These are phyloP conservation scores for Amblyraja radiata DNA, from an alignment of 2,797 vertebrate species.

Conservation along the genomic window DNA sequence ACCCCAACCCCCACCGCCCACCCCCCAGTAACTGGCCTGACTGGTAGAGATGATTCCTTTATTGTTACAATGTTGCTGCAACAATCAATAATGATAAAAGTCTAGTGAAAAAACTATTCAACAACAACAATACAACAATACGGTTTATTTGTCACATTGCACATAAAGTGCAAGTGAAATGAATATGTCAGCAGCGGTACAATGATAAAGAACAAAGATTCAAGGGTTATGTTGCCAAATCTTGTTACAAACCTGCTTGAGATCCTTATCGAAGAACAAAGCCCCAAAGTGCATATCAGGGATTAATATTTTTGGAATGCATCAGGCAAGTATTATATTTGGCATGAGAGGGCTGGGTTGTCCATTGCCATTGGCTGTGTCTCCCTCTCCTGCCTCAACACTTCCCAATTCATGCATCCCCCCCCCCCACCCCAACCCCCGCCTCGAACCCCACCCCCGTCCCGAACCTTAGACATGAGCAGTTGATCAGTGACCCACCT, in stretches of 20 bases:
- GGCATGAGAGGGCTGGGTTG: background rate
- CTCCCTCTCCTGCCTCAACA: background rate
- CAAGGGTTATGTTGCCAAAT: background rate
- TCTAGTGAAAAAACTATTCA: background rate
- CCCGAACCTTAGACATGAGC: background rate
- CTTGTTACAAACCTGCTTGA: background rate
- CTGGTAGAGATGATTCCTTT: background rate
- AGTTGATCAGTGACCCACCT: slow-evolving; percentile 43
- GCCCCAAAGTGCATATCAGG: background rate
- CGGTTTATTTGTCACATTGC: too few species aligned
- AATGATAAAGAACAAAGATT: too few species aligned
- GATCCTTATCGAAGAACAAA: background rate
- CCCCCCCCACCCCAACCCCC: background rate
- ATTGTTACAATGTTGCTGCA: background rate
- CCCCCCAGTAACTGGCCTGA: background rate
- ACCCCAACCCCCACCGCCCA: too few species aligned
- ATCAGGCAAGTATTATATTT: background rate
- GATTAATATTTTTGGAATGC: too few species aligned
- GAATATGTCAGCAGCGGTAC: too few species aligned
- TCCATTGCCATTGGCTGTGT: background rate
- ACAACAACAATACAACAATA: too few species aligned
- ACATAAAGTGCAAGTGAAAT: too few species aligned
- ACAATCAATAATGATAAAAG: background rate
- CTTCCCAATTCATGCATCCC: background rate
- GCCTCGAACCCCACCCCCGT: background rate